These are phyloP conservation scores for Eudorcas thomsonii DNA, from an alignment of 2,113 vertebrate species.

Conservation along the genomic window DNA sequence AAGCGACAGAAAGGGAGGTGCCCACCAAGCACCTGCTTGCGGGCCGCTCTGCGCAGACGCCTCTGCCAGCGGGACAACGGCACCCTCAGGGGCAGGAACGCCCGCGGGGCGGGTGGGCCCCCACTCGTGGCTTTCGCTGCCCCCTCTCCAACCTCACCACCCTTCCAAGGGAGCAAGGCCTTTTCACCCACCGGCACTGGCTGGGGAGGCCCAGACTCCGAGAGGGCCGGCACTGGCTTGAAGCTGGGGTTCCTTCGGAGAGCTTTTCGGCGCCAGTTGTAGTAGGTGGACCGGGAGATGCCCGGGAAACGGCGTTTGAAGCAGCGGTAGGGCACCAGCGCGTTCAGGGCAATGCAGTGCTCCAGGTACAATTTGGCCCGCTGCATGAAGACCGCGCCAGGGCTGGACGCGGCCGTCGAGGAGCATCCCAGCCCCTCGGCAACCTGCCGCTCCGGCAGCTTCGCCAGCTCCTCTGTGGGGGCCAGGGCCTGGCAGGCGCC, in stretches of 20 bases:
- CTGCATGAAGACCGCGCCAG: conserved; percentile 87
- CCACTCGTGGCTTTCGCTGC: conserved; percentile 46
- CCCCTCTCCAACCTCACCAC: fast-evolving
- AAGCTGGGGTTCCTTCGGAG: conserved; percentile 87
- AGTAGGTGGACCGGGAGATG: conserved; percentile 96
- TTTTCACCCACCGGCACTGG: not conserved
- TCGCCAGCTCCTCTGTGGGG: not conserved
- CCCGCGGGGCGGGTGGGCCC: not conserved
- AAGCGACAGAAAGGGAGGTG: conserved; percentile 89
- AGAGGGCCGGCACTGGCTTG: conserved; percentile 71
- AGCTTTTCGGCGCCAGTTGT: conserved; percentile 97
- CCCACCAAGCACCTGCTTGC: conserved; percentile 84
- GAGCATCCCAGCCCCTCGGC: not conserved
- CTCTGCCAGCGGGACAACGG: conserved; percentile 86
- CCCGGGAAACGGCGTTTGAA: conserved; percentile 95
- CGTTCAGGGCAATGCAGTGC: conserved; percentile 91
- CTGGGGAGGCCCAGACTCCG: conserved; percentile 46
- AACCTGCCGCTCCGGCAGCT: not conserved
- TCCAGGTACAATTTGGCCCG: conserved; percentile 93
- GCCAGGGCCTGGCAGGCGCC: not conserved
- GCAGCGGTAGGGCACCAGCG: conserved; percentile 90
- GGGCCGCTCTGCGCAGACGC: conserved; percentile 85
- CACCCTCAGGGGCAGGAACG: conserved; percentile 60
- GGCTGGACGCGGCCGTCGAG: not conserved
- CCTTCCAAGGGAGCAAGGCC: conserved; percentile 63